Base-by-base conservation (phyloP, 2,113 vertebrate species). In the Aptenodytes forsteri region DNA sequence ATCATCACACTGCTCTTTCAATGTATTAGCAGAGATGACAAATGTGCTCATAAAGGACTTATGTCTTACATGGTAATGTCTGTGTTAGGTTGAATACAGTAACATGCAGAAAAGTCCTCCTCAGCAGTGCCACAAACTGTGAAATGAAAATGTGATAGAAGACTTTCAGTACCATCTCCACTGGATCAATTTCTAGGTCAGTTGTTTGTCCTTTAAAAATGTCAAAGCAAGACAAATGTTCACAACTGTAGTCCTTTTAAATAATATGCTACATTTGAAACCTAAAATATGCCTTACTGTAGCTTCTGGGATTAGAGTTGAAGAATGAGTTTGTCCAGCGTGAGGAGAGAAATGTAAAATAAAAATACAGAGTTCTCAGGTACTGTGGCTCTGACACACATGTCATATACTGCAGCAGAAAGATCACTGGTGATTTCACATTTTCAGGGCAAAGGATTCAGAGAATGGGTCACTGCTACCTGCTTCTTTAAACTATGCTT, bases 141-240 rank as follows among this genome's bases (percentile, higher is more conserved):
- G 47, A 93, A 95, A 91, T 58, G 72, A 97, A 95, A 97, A 94
- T 69, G 87, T 42, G 81, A 96, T 42, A 85, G 89, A 95, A 97
- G 71, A 83, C 91, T 88, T 87, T 86, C 79, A 89, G 80, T 36
- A 87, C 62, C 16, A 66, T 77, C 36, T 92, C 87, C 70, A 73
- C 87, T 84, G 70, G 66, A 78, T 70, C 70, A 93, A 85, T 89
- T 93, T 93, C 80, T 95, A 90, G 93, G 95, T 97, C 95, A 98
- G 95, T 90, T 95, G 65, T 95, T 97, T 94, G 58, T 94, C 92
- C 91, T 97, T 94, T 90, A 79, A 93, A 95, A 97, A 91, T 95
- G 70, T 86, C 95, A 96, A 66, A 61, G 44, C 65, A 77, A 97
- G 86, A 88, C 30, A 92, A 89, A 97, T 80, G 76, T 89, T 96